Base-by-base conservation (phyloP, 2,113 vertebrate species). In the Peromyscus maniculatus region DNA sequence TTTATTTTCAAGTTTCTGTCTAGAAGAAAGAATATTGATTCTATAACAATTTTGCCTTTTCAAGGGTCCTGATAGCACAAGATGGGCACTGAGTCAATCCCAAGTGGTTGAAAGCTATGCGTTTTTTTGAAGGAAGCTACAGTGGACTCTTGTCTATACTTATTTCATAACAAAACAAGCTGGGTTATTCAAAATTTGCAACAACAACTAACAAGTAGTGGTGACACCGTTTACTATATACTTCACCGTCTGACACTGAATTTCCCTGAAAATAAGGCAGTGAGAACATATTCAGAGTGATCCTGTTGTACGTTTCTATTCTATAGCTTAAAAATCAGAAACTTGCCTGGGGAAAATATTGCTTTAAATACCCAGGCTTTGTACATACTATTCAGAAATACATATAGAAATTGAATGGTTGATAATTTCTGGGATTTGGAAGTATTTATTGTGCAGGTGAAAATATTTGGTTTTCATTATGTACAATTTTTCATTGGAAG, bases 161-260 rank as follows among this genome's bases (percentile, higher is more conserved):
- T 89, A 13, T 93, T 95, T 95, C 95, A 96, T 87, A 91, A 96
- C 84, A 96, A 39, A 89, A 74, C 91, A 26, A 46, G 36, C 46
- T 96, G 92, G 75, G 10, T 62, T 92, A 46, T 79, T 97, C 87
- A 97, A 94, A 94, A 97, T 97, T 98, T 98, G 83, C 57, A 91
- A 77, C 67, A 79, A 46, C 39, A 97, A 96, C 95, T 77, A 96
- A 74, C 16, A 96, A 95, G 97, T 96, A 79, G 6, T 79, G 82
- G 62, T 66, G n/a, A 66, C 59, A 84, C 5, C 88, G 90, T 95
- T 96, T 87, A 69, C 89, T 97, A 62, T 78, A 69, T 79, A 89
- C 17, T 36, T 84, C 97, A 91, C 92, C 19, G 3, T 3, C 79
- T 87, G 39, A 26, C 15, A 72, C 31, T 75, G 57, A 96, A 92